Evolutionary conservation across 1,140 invertebrate species (phyloP).

Genomic region (Oscheius sp.): DNA sequence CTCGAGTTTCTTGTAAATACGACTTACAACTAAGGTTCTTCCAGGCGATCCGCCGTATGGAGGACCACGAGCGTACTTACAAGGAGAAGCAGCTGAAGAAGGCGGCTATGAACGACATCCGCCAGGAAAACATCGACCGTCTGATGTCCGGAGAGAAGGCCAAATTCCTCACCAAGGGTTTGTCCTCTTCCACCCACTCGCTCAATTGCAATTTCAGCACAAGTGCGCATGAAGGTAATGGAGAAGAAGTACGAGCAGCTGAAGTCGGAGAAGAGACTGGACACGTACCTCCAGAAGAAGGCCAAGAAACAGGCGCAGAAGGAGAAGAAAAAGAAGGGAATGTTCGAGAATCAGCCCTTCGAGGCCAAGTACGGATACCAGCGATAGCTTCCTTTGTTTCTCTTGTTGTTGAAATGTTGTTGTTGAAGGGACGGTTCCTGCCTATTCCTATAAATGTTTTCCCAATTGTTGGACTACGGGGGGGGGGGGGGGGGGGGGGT

Average conservation of each 20-base stretch:
- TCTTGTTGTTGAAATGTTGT: background rate
- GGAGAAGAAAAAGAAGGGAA: slow-evolving; percentile 16
- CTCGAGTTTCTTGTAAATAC: background rate
- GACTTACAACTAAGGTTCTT: background rate
- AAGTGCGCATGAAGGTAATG: slow-evolving; percentile 18
- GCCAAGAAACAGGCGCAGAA: slow-evolving; percentile 26
- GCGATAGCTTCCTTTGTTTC: background rate
- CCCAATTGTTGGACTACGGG: too few species aligned
- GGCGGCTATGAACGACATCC: slow-evolving; percentile 15
- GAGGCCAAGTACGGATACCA: background rate
- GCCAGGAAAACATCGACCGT: slow-evolving; percentile 30
- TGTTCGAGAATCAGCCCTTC: background rate
- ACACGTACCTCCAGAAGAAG: slow-evolving; percentile 27
- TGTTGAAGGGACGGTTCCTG: too few species aligned
- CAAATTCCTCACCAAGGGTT: slow-evolving; percentile 15
- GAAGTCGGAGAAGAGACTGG: slow-evolving; percentile 22
- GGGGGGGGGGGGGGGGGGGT: too few species aligned
- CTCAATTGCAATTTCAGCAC: background rate
- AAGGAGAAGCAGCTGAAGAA: slow-evolving; percentile 16
- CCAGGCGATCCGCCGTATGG: slow-evolving; percentile 18
- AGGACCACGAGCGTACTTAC: background rate
- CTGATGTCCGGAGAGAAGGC: slow-evolving; percentile 19
- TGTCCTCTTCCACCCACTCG: background rate
- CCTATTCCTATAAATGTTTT: too few species aligned
- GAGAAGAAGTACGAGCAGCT: slow-evolving; percentile 36